Base-by-base conservation (phyloP, 2,888 invertebrate genomes). In the Amiota minor region DNA sequence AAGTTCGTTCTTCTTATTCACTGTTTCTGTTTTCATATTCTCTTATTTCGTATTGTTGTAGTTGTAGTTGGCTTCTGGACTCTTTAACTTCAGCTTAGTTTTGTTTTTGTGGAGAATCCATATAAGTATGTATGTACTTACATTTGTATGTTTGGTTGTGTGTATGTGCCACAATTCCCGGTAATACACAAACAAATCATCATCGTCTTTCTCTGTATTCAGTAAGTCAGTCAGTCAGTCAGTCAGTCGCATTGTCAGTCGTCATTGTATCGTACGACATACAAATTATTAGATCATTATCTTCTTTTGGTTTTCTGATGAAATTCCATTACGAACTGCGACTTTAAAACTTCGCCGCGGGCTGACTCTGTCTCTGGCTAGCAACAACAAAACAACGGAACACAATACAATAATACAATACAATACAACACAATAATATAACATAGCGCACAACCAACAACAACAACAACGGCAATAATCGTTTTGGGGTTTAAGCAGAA, bases 221-320 rank as follows among this genome's bases (percentile, higher is more conserved):
- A 35, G 6, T 35, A 35, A 35, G 16, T 65, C 65, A 16, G 16
- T 18, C 47, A 64, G 14, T 59, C 9, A 9, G 9, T n/a, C 18
- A 56, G n/a, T 16, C 16, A 56, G 59, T 16, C 18, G 59, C 59
- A 9, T n/a, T 11, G 35, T 35, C 35, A 35, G 35, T 35, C 35
- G 0, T 35, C 35, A 35, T 35, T 35, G 35, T 35, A 20, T 59
- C 59, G 59, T 18, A 59, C 67, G 67, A 49, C 67, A 53, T 68
- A 50, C 67, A 68, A 68, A 68, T 68, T 85, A 84, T 83, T 83
- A 84, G 86, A 83, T 83, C 85, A 86, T 79, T 84, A 83, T 83
- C 86, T 83, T 79, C 78, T 80, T 83, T 84, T 83, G 86, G 85
- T 80, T 84, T 83, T 83, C 83, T 84, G 86, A 81, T 81, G 86